Evolutionary conservation across 2,113 vertebrate species (phyloP), one percentile per base, ranked within the genome.

Genomic region (Thermophis baileyi): DNA sequence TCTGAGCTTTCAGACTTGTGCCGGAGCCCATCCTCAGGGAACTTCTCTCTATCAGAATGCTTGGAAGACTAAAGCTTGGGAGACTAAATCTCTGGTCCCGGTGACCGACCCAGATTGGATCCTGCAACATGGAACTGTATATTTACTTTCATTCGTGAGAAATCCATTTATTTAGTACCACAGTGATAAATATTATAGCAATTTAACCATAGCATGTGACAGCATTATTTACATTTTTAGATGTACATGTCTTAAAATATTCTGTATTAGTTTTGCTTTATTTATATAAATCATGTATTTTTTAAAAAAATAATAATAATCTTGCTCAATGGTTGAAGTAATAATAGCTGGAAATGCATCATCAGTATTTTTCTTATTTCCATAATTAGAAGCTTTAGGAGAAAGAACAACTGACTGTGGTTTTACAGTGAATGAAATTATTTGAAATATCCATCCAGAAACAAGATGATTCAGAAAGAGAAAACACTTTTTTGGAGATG

Each of bases 381-480:
- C 95, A 27, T 16, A 89, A 25, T 85, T 92, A 91, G 92, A 89
- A 69, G 51, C 63, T 93, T 92, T 55, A 81, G 93, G 90, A 74
- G 2, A 9, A 5, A 22, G 4, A 16, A 63, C 6, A 40, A 46
- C 7, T 27, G 51, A 89, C 16, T 30, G 24, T 60, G 47, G 30
- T 46, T 16, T 24, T 11, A 47, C 24, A 60, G 8, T 93, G 92
- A 81, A 8, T 60, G 22, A 20, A 92, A 74, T 20, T 89, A 7
- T 44, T 1, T 27, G 11, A 49, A 10, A 91, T 86, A 54, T 14
- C 2, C 40, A 92, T 25, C 44, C 60, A 87, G 44, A 90, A 90
- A 25, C 10, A 51, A 81, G 40, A 49, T 50, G n/a, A 35, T 81
- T 53, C 16, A 30, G 24, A 54, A 85, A 85, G 10, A 16, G 6